Conservation (phyloP, 2,113 vertebrate species). For the Mungos mungo region DNA sequence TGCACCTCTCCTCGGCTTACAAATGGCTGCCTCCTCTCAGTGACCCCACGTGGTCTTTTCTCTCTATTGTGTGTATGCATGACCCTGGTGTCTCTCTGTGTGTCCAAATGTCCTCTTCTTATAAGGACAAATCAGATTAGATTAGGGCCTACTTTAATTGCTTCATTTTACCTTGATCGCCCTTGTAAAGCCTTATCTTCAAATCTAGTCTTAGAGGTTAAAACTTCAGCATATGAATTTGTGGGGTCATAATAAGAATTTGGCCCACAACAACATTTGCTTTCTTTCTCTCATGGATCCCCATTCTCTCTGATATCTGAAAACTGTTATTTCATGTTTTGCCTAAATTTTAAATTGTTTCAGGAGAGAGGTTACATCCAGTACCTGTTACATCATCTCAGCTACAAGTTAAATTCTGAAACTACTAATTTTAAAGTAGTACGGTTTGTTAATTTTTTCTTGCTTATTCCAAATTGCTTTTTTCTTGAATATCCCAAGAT, state of each 20-base stretch:
- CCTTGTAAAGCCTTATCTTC: not conserved
- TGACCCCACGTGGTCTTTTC: not conserved
- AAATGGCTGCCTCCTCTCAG: not conserved
- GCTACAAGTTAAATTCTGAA: not conserved
- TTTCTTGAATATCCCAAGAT: not conserved
- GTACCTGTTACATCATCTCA: not conserved
- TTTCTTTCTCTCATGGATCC: not conserved
- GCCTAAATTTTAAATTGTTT: not conserved
- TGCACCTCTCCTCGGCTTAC: not conserved
- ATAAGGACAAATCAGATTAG: not conserved
- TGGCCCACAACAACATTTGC: not conserved
- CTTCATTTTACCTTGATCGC: not conserved
- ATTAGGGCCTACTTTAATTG: not conserved
- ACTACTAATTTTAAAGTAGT: not conserved
- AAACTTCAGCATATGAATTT: not conserved
- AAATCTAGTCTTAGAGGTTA: not conserved
- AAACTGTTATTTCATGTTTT: not conserved
- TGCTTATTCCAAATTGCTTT: not conserved
- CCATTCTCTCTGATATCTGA: not conserved
- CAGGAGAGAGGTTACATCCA: not conserved
- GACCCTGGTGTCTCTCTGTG: not conserved
- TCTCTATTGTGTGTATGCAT: not conserved
- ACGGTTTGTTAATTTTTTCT: not conserved
- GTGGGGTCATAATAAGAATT: too few relatives aligned
- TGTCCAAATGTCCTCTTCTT: not conserved